Percentiles rank a stretch among this genome's conserved stretches.
These are phyloP conservation scores for Mechanitis messenoides DNA, from an alignment of 2,888 invertebrate genomes.

Conservation along the genomic window DNA sequence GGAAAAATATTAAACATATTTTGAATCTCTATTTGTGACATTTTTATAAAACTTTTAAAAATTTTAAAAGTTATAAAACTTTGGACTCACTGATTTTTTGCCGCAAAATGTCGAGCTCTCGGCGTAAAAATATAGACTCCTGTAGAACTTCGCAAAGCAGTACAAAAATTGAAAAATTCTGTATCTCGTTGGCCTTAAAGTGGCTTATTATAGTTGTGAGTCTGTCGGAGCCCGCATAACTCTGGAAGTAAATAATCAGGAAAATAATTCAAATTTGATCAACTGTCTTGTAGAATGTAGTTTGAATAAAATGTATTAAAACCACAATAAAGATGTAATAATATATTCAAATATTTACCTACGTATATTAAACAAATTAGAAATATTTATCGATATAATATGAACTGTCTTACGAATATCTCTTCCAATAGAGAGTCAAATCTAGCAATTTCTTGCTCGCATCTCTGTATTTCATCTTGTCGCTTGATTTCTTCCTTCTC, in stretches of 20 bases:
- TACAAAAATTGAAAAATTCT: constrained; percentile 62
- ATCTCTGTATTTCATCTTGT: constrained; percentile 79
- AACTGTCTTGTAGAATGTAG: background rate
- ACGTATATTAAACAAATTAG: no score
- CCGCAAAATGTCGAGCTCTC: constrained; percentile 48
- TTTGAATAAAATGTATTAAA: background rate
- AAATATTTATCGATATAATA: no score
- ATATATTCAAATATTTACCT: no score
- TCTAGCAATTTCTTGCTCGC: constrained; percentile 82
- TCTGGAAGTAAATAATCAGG: constrained; percentile 33
- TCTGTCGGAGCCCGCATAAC: constrained; percentile 49
- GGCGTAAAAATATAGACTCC: constrained; percentile 56
- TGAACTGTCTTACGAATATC: constrained; percentile 76
- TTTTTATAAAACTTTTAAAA: no score
- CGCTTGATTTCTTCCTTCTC: constrained; percentile 83
- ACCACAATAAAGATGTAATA: no score
- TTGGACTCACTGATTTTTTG: constrained; percentile 53
- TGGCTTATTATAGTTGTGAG: constrained; percentile 45
- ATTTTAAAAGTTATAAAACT: background rate
- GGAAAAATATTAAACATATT: no score
- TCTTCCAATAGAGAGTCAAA: constrained; percentile 83
- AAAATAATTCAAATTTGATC: background rate
- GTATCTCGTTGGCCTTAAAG: constrained; percentile 55
- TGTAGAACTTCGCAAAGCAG: constrained; percentile 62
- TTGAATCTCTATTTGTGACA: no score